Base-by-base conservation (phyloP, 2,797 vertebrate genomes). In the Alexandromys oeconomus region DNA sequence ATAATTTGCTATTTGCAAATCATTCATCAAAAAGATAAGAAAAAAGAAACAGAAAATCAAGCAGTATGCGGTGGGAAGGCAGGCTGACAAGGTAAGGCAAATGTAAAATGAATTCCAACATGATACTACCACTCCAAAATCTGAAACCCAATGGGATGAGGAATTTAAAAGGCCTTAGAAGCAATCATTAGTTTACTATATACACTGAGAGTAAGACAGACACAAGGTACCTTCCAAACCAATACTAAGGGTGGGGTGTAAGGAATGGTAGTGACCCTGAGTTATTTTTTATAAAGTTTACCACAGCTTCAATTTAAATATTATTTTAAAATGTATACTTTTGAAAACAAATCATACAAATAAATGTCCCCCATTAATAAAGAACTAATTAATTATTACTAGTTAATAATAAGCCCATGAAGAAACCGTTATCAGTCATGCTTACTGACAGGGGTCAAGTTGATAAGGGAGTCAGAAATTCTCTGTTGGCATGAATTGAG, bases 271-370 rank as follows among this genome's bases (percentile, higher is more conserved):
- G 40, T 92, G 77, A 95, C 46, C 92, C 11, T 59, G 46, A 87
- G 87, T 94, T 78, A 84, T 84, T 76, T 84, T 95, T 87, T 84
- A 85, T 15, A 59, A 7, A 82, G 90, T 48, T 96, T 86, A 88
- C 29, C 46, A 85, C 7, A 74, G 40, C 65, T 94, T 93, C 79
- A 57, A 84, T 37, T 80, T 94, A 93, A 97, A 96, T 57, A 71
- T 59, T 71, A 0, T 94, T 46, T 46, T 8, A 63, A 90, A 94
- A 73, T n/a, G 78, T 67, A 87, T 8, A 67, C 54, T 92, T 94
- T 77, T 80, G 90, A 94, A 92, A 95, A 92, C 91, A 80, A 97
- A 79, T 65, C 65, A 94, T 31, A 92, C n/a, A 96, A 94, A 82
- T 63, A 82, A 73, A 93, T 48, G 15, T 54, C 76, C 51, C 78